phyloP scores from a whole-genome alignment of 2,888 invertebrate species.

The Itoplectis maculator region DNA sequence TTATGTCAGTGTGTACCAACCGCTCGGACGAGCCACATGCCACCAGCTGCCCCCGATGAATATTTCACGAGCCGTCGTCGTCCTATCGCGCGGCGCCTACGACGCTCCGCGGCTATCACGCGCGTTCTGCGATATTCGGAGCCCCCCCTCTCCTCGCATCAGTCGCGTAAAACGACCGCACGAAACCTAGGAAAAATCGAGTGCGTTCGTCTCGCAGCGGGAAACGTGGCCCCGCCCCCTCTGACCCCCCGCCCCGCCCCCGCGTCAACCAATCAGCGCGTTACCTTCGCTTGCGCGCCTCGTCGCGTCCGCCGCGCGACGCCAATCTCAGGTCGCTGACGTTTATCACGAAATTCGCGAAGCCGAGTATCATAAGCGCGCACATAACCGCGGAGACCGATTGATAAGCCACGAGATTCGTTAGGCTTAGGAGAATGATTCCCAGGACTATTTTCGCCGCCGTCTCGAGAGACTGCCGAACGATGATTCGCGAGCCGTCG shows the following conservation, averaged over 20 bases:
- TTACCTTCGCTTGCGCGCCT: too few species aligned
- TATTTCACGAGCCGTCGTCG: slow-evolving; percentile 11
- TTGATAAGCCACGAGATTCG: slow-evolving; percentile 72
- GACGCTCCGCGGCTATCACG: background rate
- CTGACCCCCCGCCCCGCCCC: too few species aligned
- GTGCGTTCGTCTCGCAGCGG: slow-evolving; percentile 7
- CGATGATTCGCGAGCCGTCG: slow-evolving; percentile 53
- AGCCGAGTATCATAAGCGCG: slow-evolving; percentile 67
- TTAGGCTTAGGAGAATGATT: slow-evolving; percentile 68
- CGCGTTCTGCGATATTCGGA: background rate
- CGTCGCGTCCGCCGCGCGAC: too few species aligned
- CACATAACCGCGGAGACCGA: slow-evolving; percentile 71
- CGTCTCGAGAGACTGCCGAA: slow-evolving; percentile 66
- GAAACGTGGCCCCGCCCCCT: background rate
- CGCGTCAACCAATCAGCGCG: too few species aligned
- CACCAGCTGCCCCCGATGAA: slow-evolving; percentile 32
- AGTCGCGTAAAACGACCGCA: background rate
- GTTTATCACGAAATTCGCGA: slow-evolving; percentile 62
- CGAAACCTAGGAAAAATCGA: slow-evolving; percentile 12
- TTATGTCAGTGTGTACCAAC: slow-evolving; percentile 51
- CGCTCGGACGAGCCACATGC: slow-evolving; percentile 62
- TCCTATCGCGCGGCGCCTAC: background rate
- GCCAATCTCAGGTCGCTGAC: slow-evolving; percentile 58
- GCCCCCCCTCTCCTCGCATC: background rate
- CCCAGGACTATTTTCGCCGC: slow-evolving; percentile 70